Evolutionary conservation across 92 coral and sea anemone species (phyloP).

Genomic region (Siderastrea siderea): DNA sequence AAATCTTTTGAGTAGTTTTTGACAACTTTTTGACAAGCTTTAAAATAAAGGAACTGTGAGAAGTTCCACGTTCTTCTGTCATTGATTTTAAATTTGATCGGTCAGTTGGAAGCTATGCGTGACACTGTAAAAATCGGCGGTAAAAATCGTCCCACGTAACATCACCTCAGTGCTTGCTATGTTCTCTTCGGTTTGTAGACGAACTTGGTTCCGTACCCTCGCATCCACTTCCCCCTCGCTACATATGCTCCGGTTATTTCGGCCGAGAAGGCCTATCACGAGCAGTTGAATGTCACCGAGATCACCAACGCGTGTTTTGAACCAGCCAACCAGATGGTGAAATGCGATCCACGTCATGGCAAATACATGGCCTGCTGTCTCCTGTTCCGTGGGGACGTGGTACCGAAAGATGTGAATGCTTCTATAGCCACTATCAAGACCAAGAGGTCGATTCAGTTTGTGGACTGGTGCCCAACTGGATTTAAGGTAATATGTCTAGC

Average conservation of each 20-base stretch:
- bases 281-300: constrained; percentile 77
- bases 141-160: no score
- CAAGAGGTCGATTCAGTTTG: constrained; percentile 84
- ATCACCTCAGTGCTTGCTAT: no score
- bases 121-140: not conserved
- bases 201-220: constrained; percentile 95
- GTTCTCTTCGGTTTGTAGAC: constrained; percentile 56
- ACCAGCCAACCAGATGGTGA: constrained; percentile 88
- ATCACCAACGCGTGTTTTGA: constrained; percentile 89
- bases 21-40: no score
- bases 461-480: constrained; percentile 66
- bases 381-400: constrained; percentile 92
- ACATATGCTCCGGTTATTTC: constrained; percentile 87
- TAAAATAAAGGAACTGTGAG: no score
- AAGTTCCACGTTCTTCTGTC: no score
- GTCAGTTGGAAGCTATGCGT: not conserved
- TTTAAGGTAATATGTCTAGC: constrained; percentile 7
- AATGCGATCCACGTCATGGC: constrained; percentile 89
- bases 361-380: constrained; percentile 91
- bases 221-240: constrained; percentile 92
- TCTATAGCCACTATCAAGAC: constrained; percentile 84
- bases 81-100: no score
- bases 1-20: no score
- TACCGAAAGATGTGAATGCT: constrained; percentile 87
- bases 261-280: constrained; percentile 87